Evolutionary conservation across 1,140 invertebrate species (phyloP).

Genomic region (Brachionus manjavacas): DNA sequence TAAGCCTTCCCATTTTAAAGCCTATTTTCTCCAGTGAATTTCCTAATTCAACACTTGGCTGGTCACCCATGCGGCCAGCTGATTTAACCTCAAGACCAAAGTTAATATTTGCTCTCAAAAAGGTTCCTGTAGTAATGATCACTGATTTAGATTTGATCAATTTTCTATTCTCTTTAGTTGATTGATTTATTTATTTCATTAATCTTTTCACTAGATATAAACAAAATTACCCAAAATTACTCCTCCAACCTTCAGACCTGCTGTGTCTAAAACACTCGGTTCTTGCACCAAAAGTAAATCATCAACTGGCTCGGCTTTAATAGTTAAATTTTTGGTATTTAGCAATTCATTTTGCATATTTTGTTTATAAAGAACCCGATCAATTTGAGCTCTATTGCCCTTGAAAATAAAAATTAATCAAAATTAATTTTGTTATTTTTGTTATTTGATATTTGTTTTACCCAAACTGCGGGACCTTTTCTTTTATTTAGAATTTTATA

Average conservation of each 20-base stretch:
- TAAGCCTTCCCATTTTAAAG: conserved; percentile 76
- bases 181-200: background rate
- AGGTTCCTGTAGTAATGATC: conserved; percentile 87
- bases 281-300: conserved; percentile 67
- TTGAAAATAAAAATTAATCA: conserved; percentile 42
- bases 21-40: conserved; percentile 69
- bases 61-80: conserved; percentile 80
- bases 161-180: conserved; percentile 48
- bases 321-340: conserved; percentile 66
- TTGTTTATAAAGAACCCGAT: conserved; percentile 74
- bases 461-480: conserved; percentile 82
- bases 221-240: conserved; percentile 63
- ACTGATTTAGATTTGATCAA: conserved; percentile 66
- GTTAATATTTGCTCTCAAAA: conserved; percentile 80
- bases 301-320: conserved; percentile 73
- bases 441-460: conserved; percentile 46
- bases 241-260: conserved; percentile 49
- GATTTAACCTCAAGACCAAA: conserved; percentile 72
- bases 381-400: conserved; percentile 82
- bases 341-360: conserved; percentile 74
- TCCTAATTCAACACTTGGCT: conserved; percentile 73
- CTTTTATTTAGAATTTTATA: conserved; percentile 69
- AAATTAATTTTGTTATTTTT: background rate
- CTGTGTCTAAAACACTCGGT: conserved; percentile 47
- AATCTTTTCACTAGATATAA: background rate